Evolutionary conservation across 2,797 vertebrate genomes (phyloP).

Genomic region (Leptoclinus maculatus): DNA sequence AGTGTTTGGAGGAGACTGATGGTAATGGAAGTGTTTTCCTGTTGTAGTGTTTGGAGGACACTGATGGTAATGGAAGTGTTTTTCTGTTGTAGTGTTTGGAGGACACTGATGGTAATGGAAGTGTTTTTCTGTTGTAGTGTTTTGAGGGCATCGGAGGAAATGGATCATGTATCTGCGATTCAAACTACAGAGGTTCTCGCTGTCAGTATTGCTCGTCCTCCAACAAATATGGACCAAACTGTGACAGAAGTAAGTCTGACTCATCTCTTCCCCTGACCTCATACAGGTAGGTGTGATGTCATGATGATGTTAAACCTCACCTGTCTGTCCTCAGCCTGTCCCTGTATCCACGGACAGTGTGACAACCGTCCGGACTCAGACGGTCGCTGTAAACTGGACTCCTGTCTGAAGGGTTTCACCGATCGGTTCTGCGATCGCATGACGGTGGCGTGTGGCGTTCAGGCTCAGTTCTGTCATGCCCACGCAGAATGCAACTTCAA

Average conservation of each 20-base stretch:
- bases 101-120: neutral
- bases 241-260: slow-evolving; percentile 86
- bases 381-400: slow-evolving; percentile 85
- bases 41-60: neutral
- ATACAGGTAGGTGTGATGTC: neutral
- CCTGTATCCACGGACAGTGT: slow-evolving; percentile 88
- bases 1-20: neutral
- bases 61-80: neutral
- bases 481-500: slow-evolving; percentile 89
- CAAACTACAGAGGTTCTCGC: slow-evolving; percentile 86
- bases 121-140: slow-evolving; percentile 81
- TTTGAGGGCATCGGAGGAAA: slow-evolving; percentile 87
- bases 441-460: slow-evolving; percentile 80
- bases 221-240: slow-evolving; percentile 86
- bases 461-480: slow-evolving; percentile 86
- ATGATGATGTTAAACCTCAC: neutral
- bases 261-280: neutral
- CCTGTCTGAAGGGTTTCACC: slow-evolving; percentile 82
- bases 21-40: neutral
- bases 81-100: neutral
- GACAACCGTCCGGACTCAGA: slow-evolving; percentile 85
- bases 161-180: slow-evolving; percentile 87
- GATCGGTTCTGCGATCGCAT: slow-evolving; percentile 88
- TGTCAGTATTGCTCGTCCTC: slow-evolving; percentile 90
- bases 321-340: slow-evolving; percentile 83